These are phyloP conservation scores for Branchipolynoe longqiensis DNA, from an alignment of 2,888 invertebrate genomes.

Conservation along the genomic window DNA sequence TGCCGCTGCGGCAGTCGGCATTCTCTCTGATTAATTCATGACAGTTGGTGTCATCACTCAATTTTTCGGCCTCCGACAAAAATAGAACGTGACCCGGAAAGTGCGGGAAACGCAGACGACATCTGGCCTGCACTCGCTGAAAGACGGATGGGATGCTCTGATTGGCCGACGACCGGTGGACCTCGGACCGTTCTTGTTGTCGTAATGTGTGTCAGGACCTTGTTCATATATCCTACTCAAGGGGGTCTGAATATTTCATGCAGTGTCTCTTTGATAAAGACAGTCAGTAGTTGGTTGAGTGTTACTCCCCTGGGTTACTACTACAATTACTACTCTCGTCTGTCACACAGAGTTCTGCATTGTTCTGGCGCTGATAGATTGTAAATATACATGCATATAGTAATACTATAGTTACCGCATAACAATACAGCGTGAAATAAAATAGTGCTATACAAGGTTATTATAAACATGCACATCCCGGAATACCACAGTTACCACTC, in stretches of 20 bases:
- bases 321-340: no score
- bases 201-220: neutral
- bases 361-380: no score
- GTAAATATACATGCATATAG: no score
- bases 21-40: neutral
- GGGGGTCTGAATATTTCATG: conserved; percentile 7
- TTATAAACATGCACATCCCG: no score
- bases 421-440: no score
- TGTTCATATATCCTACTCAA: neutral
- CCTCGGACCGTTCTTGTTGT: neutral
- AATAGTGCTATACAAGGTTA: no score
- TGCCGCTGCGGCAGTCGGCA: neutral
- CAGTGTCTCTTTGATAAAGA: conserved; percentile 1
- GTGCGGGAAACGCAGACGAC: conserved; percentile 25
- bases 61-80: conserved; percentile 31
- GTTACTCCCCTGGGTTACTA: no score
- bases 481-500: no score
- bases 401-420: no score
- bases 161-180: neutral
- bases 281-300: no score
- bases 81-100: no score
- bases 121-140: neutral
- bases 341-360: no score
- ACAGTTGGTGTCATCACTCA: conserved; percentile 8
- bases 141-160: conserved; percentile 10